Conservation (phyloP, 2,113 vertebrate species). For the Thalassoma bifasciatum region DNA sequence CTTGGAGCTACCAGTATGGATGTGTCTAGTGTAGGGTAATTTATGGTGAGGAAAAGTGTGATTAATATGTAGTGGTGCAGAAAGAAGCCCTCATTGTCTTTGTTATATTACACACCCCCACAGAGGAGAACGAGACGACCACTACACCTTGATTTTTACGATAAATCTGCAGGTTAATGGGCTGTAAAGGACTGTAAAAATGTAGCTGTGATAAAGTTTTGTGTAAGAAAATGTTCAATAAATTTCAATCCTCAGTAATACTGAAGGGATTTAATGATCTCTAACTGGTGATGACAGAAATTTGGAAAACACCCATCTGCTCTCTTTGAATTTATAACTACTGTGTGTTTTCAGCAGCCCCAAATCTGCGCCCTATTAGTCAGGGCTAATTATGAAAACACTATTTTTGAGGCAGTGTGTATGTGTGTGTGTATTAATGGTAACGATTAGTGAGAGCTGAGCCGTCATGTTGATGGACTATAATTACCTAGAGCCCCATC, state of each 20-base stretch:
- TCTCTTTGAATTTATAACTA: background rate
- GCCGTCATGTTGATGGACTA: conserved; percentile 57
- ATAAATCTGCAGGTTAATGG: too few relatives aligned
- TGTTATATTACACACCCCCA: background rate
- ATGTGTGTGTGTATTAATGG: conserved; percentile 31
- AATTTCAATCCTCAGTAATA: background rate
- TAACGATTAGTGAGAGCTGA: conserved; percentile 36
- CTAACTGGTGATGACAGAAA: background rate
- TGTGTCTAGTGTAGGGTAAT: background rate
- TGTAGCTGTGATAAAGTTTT: background rate
- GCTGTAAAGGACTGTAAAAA: background rate
- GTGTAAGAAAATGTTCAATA: background rate
- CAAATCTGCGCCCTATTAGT: conserved; percentile 31
- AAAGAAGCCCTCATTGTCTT: background rate
- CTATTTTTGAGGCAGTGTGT: conserved; percentile 29
- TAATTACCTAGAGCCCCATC: conserved; percentile 62
- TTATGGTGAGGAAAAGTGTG: background rate
- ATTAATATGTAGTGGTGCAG: conserved; percentile 8
- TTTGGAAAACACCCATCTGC: background rate
- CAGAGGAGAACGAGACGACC: background rate
- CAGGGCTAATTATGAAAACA: conserved; percentile 39
- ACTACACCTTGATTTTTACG: background rate
- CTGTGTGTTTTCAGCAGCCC: conserved; percentile 9
- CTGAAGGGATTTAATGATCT: background rate
- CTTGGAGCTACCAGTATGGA: background rate